These are phyloP conservation scores for Threskiornis aethiopicus DNA, from an alignment of 2,797 vertebrate species.

Conservation along the genomic window DNA sequence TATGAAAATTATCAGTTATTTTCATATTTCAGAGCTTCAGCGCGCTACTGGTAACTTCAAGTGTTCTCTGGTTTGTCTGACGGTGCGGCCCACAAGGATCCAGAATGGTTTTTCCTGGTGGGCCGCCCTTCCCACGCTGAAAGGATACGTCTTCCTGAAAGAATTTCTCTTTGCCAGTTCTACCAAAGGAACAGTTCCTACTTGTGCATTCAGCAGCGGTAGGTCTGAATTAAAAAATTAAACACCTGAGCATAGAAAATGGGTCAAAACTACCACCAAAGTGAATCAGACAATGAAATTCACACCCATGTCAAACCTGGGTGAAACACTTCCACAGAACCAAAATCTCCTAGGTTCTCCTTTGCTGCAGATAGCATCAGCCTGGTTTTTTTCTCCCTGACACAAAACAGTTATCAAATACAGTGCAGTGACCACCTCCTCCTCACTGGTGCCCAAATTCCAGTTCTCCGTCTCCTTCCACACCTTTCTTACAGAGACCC, in stretches of 20 bases:
- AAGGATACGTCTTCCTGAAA: neutral
- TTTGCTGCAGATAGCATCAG: rapidly evolving
- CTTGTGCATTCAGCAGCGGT: neutral
- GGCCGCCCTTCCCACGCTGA: neutral
- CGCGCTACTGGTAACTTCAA: neutral
- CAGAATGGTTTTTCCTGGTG: neutral
- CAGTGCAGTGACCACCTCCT: neutral
- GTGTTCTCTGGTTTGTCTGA: neutral
- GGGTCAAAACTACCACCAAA: neutral
- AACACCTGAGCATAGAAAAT: neutral
- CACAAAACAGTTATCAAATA: neutral
- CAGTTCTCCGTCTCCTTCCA: neutral
- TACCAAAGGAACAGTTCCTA: neutral
- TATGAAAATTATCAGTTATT: conserved; percentile 63
- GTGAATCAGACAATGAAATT: neutral
- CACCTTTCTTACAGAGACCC: neutral
- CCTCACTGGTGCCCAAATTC: neutral
- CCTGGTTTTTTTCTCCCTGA: neutral
- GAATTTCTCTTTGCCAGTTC: neutral
- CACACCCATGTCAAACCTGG: neutral
- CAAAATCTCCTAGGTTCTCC: neutral
- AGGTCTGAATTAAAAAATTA: neutral
- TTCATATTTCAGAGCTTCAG: conserved; percentile 41
- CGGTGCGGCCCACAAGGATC: neutral
- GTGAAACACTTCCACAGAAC: neutral